These are phyloP conservation scores for Drosophila flavopinicola DNA, from an alignment of 2,888 invertebrate species.

Conservation along the genomic window DNA sequence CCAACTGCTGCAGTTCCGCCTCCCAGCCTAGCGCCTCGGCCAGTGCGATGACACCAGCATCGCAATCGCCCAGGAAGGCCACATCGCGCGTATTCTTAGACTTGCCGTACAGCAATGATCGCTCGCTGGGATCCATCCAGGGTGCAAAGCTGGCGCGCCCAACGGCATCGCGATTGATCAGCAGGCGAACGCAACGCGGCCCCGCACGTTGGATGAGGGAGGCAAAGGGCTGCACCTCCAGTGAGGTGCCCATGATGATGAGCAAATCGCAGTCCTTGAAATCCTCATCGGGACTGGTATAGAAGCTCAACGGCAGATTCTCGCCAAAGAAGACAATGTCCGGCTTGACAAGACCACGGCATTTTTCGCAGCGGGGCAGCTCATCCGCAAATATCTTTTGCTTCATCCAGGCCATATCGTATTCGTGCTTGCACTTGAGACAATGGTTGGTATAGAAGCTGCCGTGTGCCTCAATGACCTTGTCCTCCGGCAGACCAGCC, in stretches of 20 bases:
- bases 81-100: constrained; percentile 89
- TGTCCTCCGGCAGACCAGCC: constrained; percentile 92
- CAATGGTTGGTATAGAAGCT: constrained; percentile 96
- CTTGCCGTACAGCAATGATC: constrained; percentile 89
- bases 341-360: constrained; percentile 94
- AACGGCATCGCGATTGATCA: constrained; percentile 94
- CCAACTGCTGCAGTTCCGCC: constrained; percentile 87
- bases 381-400: constrained; percentile 89
- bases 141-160: constrained; percentile 84
- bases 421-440: constrained; percentile 89
- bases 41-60: constrained; percentile 90
- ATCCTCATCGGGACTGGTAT: constrained; percentile 88
- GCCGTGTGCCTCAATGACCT: constrained; percentile 97
- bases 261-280: constrained; percentile 94
- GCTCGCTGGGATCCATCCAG: constrained; percentile 83
- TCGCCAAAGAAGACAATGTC: constrained; percentile 99
- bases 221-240: constrained; percentile 97
- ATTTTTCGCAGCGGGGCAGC: constrained; percentile 91
- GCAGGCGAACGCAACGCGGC: constrained; percentile 90
- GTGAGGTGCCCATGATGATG: constrained; percentile 97
- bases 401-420: constrained; percentile 94
- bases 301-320: constrained; percentile 92
- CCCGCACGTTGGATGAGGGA: constrained; percentile 92
- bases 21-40: constrained; percentile 92
- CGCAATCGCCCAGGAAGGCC: constrained; percentile 93